Evolutionary conservation across 1,140 invertebrate genomes (phyloP), one percentile per base, ranked within the genome.

Genomic region (Phymorhynchus buccinoides): DNA sequence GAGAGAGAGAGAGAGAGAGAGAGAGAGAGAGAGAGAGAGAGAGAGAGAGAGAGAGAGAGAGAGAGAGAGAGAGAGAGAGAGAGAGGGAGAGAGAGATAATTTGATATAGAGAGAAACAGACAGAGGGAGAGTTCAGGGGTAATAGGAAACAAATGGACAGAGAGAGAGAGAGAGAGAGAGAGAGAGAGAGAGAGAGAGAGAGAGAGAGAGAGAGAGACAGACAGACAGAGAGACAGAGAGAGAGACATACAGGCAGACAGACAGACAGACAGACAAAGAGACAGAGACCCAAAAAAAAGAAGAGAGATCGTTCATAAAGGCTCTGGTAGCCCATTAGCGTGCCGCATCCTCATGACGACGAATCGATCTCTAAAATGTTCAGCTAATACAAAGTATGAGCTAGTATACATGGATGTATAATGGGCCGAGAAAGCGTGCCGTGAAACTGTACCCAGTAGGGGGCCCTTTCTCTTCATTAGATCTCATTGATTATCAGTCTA

Each of bases 321-420:
- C 56, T 48, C 44, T 48, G 18, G 44, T 16, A 27, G 56, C 12
- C 56, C 56, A 62, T 62, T 62, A 62, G 56, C 56, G 56, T 62
- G 56, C 56, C 56, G n/a, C n/a, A 62, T 62, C 56, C 56, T 22
- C 56, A 62, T 62, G 56, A 62, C 56, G n/a, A 62, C 56, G n/a
- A 62, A 62, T 3, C 56, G 56, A 62, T 9, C 56, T 4, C 14
- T 0, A 0, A 6, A 27, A 27, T 1, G 0, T 16, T 3, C 22
- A 62, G 56, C 56, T 4, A n/a, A n/a, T n/a, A n/a, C n/a, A n/a
- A n/a, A n/a, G n/a, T n/a, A n/a, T n/a, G n/a, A n/a, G n/a, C n/a
- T n/a, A n/a, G n/a, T n/a, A n/a, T n/a, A n/a, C n/a, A n/a, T n/a
- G n/a, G n/a, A n/a, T n/a, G n/a, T n/a, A n/a, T n/a, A n/a, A n/a